Base-by-base conservation (phyloP, 2,797 vertebrate genomes). In the Caiman crocodilus region DNA sequence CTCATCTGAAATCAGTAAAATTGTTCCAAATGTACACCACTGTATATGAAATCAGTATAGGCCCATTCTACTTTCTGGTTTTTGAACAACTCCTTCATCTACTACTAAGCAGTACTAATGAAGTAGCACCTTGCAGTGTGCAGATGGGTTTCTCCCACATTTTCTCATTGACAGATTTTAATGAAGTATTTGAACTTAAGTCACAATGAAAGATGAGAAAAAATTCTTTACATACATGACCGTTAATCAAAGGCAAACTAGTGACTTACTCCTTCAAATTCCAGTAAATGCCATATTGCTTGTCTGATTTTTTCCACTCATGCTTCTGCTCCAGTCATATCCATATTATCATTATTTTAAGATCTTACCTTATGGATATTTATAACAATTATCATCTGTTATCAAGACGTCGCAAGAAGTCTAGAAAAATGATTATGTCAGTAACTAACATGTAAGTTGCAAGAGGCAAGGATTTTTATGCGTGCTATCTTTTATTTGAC, bases 241-340 rank as follows among this genome's bases (percentile, higher is more conserved):
- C 75, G 79, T 92, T 91, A 87, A 90, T 76, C 90, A 87, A 6
- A 88, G 79, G 90, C 55, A 93, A 79, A 26, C 30, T 65, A 95
- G 64, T 95, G 82, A 94, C 69, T 91, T 93, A 95, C 59, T 96
- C 80, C 89, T 88, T 83, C 67, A 94, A 84, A 94, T 64, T 91
- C 88, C 84, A 91, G 63, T 94, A 93, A 94, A 94, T 95, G 92
- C 91, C 60, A 85, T 94, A 91, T 89, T 56, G 94, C 78, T 56
- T 93, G 69, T 89, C 83, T 79, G 74, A 91, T 89, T 94, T 91
- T 84, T 14, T 87, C 74, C 67, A 74, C 59, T 35, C 87, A 94
- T 14, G 3, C 57, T 95, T 96, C 59, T 76, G 30, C 16, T 94
- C 79, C 57, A 92, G 35, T 17, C 76, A 57, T 63, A 79, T 88